Evolutionary conservation across 2,797 vertebrate genomes (phyloP), one percentile per base, ranked within the genome.

Genomic region (Neomorphus geoffroyi): DNA sequence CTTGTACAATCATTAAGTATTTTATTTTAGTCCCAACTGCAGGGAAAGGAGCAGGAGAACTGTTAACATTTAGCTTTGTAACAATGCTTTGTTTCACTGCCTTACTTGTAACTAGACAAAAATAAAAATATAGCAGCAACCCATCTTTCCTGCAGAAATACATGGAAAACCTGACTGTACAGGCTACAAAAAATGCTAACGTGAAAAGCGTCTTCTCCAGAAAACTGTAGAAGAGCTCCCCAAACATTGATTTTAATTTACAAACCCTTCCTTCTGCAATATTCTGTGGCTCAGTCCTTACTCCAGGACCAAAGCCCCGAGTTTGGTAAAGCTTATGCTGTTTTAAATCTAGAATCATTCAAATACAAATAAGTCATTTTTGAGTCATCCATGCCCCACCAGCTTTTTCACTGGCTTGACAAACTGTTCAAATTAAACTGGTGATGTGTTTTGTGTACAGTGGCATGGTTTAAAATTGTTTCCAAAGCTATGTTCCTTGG

Each of bases 1-100:
- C 2, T 4, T 0, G 0, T 83, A 21, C 28, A 77, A 43, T 64
- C 56, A 90, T 65, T 94, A 91, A 57, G 45, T 48, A 35, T 67
- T 92, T 85, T 80, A 61, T 87, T 96, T 87, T 93, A 93, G 58
- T 65, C 23, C 67, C 39, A 88, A 3, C 39, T 80, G 10, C 50
- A 93, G 46, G 21, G 56, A 82, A 90, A 54, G 24, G 57, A 71
- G 18, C 53, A 48, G 41, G 79, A 78, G 48, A 86, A 58, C 37
- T 62, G 14, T 93, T 94, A 91, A 75, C 45, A 28, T 82, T 88
- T 89, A 78, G n/a, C 39, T 81, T 69, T 67, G 18, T 50, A 57
- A 51, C 24, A 53, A 66, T 80, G 61, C n/a, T 85, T 92, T 72
- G 30, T 80, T 95, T 91, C 56, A 53, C 7, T 86, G 27, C 23